phyloP scores from a whole-genome alignment of 2,797 vertebrate species.

The Sebastes miniatus region DNA sequence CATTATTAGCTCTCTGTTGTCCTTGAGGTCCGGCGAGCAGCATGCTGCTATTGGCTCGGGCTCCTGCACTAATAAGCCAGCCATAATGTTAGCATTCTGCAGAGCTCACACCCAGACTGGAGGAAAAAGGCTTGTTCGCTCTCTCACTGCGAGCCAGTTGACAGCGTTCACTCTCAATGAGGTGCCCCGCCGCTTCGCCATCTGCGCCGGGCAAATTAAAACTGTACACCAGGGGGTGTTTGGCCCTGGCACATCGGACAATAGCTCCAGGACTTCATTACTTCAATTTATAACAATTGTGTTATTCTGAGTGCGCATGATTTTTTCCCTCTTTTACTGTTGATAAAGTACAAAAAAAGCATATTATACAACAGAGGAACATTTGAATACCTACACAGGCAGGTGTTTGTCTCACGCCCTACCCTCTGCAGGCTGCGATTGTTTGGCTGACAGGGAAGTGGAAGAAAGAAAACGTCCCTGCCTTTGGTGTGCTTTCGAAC shows the following conservation, averaged over 20 bases:
- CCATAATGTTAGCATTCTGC: conserved; percentile 63
- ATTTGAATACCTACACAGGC: conserved; percentile 39
- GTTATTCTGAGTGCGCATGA: not conserved
- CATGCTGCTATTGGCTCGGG: conserved; percentile 56
- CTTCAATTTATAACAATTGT: conserved; percentile 55
- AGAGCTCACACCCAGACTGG: conserved; percentile 49
- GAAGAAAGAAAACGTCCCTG: conserved; percentile 35
- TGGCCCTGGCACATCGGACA: conserved; percentile 47
- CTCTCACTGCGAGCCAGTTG: conserved; percentile 63
- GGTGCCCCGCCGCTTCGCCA: conserved; percentile 77
- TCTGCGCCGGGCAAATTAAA: conserved; percentile 80
- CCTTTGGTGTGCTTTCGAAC: conserved; percentile 29
- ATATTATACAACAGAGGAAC: conserved; percentile 18
- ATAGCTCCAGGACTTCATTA: conserved; percentile 61
- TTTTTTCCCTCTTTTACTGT: conserved; percentile 1
- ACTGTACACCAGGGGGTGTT: conserved; percentile 58
- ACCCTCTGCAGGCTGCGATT: conserved; percentile 23
- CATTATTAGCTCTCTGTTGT: conserved; percentile 57
- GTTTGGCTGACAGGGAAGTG: conserved; percentile 36
- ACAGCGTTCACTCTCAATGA: conserved; percentile 74
- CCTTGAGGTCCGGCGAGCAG: conserved; percentile 65
- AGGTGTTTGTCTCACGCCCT: conserved; percentile 21
- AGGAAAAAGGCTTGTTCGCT: conserved; percentile 42
- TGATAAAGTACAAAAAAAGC: conserved; percentile 4
- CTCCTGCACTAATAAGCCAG: conserved; percentile 67